These are phyloP conservation scores for Rhadina sibilatrix DNA, from an alignment of 2,113 vertebrate genomes.

Conservation along the genomic window DNA sequence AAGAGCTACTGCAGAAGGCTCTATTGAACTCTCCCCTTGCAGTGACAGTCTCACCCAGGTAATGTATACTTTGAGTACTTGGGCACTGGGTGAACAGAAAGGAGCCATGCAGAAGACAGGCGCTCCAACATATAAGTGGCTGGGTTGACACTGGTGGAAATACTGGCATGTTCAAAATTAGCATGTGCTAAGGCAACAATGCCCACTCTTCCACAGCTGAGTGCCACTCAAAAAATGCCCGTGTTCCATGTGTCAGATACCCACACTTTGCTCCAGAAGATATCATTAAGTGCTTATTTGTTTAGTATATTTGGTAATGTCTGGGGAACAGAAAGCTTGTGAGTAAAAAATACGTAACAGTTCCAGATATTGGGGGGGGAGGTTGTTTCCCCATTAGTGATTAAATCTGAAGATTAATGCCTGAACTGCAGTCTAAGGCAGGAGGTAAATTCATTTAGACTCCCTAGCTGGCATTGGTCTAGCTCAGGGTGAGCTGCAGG, in stretches of 20 bases:
- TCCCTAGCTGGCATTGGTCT: background rate
- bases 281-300: background rate
- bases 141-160: background rate
- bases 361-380: background rate
- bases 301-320: background rate
- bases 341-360: background rate
- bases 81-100: background rate
- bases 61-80: background rate
- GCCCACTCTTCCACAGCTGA: background rate
- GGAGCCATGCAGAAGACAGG: background rate
- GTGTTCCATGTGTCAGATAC: background rate
- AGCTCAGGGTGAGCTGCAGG: background rate
- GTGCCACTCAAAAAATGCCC: background rate
- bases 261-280: background rate
- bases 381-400: background rate
- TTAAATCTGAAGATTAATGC: background rate
- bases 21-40: conserved; percentile 77
- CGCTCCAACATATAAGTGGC: background rate
- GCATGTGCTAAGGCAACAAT: background rate
- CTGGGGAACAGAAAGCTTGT: background rate
- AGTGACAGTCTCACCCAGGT: conserved; percentile 81
- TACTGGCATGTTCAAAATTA: background rate
- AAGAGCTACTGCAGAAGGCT: conserved; percentile 42
- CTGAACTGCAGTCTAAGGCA: background rate
- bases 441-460: background rate